Evolutionary conservation across 1,140 invertebrate species (phyloP).

Genomic region (Homalodisca vitripennis): DNA sequence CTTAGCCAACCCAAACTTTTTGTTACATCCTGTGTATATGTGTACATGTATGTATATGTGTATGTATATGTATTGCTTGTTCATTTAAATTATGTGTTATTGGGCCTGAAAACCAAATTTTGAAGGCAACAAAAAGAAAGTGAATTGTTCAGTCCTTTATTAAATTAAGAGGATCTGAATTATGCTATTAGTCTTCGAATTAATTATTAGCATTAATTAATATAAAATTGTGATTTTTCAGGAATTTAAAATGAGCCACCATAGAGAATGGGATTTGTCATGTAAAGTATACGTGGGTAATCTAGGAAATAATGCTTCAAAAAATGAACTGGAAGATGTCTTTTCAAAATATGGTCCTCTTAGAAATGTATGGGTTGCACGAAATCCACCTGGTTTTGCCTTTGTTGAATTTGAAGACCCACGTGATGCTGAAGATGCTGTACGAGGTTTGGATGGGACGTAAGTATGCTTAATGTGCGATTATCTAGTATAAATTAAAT

Average conservation of each 20-base stretch:
- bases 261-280: slow-evolving; percentile 88
- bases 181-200: too few species aligned
- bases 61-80: too few species aligned
- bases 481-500: neutral
- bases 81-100: too few species aligned
- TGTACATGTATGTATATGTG: too few species aligned
- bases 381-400: slow-evolving; percentile 93
- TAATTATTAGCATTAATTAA: too few species aligned
- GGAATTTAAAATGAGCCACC: slow-evolving; percentile 62
- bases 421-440: slow-evolving; percentile 95
- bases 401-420: slow-evolving; percentile 99
- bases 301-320: slow-evolving; percentile 86
- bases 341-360: slow-evolving; percentile 94
- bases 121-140: too few species aligned
- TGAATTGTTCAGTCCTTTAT: too few species aligned
- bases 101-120: too few species aligned
- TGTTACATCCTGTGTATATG: too few species aligned
- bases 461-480: slow-evolving; percentile 58
- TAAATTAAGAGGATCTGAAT: too few species aligned
- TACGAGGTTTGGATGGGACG: slow-evolving; percentile 93
- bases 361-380: slow-evolving; percentile 96
- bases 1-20: too few species aligned
- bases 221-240: slow-evolving; percentile 4
- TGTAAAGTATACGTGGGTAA: slow-evolving; percentile 99
- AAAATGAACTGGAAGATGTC: slow-evolving; percentile 87